Evolutionary conservation across 2,797 vertebrate genomes (phyloP), one percentile per base, ranked within the genome.

Genomic region (Malurus splendens): DNA sequence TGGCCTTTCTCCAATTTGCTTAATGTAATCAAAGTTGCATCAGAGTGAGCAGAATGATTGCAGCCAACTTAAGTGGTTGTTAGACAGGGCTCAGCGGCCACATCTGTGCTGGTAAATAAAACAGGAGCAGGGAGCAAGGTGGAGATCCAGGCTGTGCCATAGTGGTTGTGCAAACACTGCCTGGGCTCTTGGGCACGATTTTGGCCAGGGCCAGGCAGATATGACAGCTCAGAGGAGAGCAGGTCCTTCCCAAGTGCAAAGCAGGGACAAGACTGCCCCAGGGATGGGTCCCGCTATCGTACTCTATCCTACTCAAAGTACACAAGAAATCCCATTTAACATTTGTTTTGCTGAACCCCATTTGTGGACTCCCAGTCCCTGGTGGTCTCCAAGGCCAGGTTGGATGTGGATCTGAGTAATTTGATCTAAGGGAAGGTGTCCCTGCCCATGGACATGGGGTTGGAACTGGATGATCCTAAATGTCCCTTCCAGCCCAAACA

Each of bases 51-150:
- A 73, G 74, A 82, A 73, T 47, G 48, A 87, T 66, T 82, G 66
- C 71, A 79, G 68, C 50, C 70, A 86, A 30, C 39, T 73, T 79
- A 84, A 91, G 73, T 15, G 25, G 61, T 48, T 87, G 64, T 89
- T 86, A 76, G 60, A 64, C 24, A 64, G 47, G 77, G 60, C 52
- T 93, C 54, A 77, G 64, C 74, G 75, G 41, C 52, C 52, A 60
- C 75, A 74, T 87, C 64, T 91, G 27, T 71, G 24, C 13, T 36
- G 61, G 56, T 88, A 71, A 93, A 82, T 91, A 82, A 76, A 86
- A 27, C n/a, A 67, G 56, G 52, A 72, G 18, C 8, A 52, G 30
- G 28, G 52, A 81, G 67, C 18, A 48, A 90, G 55, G 24, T 79
- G 44, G 19, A 89, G 30, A 36, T 76, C 42, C 67, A 82, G 67